These are phyloP conservation scores for Clarias laeviceps DNA, from an alignment of 2,797 vertebrate species.

Conservation along the genomic window DNA sequence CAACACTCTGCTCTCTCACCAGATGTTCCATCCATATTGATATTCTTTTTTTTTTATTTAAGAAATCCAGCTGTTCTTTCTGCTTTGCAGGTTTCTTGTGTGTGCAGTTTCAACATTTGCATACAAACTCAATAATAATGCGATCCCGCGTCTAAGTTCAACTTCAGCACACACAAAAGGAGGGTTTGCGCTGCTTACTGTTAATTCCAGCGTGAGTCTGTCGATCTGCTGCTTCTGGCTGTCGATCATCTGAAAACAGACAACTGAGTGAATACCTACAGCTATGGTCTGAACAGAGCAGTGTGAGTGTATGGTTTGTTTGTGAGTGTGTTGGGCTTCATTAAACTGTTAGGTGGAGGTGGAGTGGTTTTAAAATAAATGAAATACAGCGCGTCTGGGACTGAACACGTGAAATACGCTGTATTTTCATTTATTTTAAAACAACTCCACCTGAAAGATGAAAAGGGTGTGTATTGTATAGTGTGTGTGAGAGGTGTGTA, in stretches of 20 bases:
- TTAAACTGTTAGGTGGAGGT: background rate
- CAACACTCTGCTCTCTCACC: background rate
- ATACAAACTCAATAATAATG: background rate
- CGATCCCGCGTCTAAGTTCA: background rate
- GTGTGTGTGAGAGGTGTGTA: conserved; percentile 50
- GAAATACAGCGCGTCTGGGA: too few species aligned
- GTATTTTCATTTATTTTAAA: too few species aligned
- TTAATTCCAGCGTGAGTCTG: conserved; percentile 79
- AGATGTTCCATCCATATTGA: background rate
- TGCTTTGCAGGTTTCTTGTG: background rate
- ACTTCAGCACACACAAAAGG: background rate
- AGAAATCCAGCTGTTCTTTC: background rate
- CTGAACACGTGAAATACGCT: background rate
- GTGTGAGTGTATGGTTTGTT: background rate
- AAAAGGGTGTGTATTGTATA: too few species aligned
- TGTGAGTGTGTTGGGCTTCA: background rate
- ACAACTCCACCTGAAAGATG: too few species aligned
- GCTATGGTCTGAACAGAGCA: background rate
- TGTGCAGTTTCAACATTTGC: background rate
- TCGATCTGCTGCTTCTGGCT: conserved; percentile 87
- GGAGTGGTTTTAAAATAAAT: background rate
- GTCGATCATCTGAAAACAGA: conserved; percentile 80
- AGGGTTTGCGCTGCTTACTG: conserved; percentile 73
- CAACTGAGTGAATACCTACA: background rate
- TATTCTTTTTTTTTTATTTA: background rate